Percentiles rank a stretch among this genome's conserved stretches.
Conservation (phyloP, 2,888 invertebrate genomes). For the Trissonchulus latispiculum region DNA sequence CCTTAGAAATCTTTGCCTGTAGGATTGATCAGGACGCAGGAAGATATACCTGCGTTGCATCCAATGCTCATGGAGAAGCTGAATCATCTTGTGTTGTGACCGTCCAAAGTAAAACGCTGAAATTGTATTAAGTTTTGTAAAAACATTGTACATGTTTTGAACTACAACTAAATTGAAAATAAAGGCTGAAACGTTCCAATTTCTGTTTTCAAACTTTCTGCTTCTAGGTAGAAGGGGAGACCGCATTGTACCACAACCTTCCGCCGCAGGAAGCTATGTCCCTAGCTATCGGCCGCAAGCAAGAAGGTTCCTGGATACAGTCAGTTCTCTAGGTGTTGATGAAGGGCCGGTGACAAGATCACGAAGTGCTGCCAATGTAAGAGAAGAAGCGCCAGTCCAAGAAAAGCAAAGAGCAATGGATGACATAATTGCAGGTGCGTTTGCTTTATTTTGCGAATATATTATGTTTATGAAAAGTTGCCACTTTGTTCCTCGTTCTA, state of each 20-base stretch:
- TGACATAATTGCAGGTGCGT: too few relatives aligned
- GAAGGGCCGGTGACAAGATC: conserved; percentile 4
- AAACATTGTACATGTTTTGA: too few relatives aligned
- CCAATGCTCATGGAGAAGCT: conserved; percentile 83
- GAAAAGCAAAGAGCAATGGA: background rate
- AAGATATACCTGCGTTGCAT: conserved; percentile 84
- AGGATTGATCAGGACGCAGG: conserved; percentile 83
- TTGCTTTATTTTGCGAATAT: too few relatives aligned
- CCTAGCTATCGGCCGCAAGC: conserved; percentile 19
- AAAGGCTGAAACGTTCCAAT: too few relatives aligned
- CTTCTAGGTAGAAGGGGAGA: conserved; percentile 20
- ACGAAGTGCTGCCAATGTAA: background rate
- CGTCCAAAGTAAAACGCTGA: conserved; percentile 67
- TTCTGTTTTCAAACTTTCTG: too few relatives aligned
- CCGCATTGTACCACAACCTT: conserved; percentile 22
- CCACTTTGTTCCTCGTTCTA: too few relatives aligned
- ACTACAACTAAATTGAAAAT: too few relatives aligned
- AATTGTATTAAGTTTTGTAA: too few relatives aligned
- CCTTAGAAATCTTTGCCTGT: conserved; percentile 90
- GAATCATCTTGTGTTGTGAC: conserved; percentile 90
- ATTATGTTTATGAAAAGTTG: too few relatives aligned
- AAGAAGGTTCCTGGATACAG: conserved; percentile 1
- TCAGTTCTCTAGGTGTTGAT: background rate
- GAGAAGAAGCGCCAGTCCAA: background rate
- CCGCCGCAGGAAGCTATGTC: background rate